Base-by-base conservation (phyloP, 2,113 vertebrate species). In the Phocoena phocoena region DNA sequence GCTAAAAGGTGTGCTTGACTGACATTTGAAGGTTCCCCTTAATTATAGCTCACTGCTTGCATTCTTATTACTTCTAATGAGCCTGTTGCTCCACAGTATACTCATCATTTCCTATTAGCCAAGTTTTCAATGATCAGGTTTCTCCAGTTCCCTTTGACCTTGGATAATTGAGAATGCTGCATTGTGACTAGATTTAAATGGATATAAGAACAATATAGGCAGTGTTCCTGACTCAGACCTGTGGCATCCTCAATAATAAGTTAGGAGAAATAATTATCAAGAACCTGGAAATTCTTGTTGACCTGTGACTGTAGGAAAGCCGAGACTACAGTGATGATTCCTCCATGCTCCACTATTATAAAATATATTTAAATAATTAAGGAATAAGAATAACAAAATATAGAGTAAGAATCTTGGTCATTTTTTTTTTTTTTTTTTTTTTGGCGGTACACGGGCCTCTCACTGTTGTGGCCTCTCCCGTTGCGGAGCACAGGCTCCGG, bases 281-380 rank as follows among this genome's bases (percentile, higher is more conserved):
- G 3, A 68, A n/a, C n/a, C 20, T 87, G 25, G 65, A n/a, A 53
- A 36, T 38, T 70, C 11, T 93, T 71, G 31, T 92, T 76, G n/a
- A 67, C 4, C 44, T 90, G 17, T 79, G 14, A 44, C 21, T 63
- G 3, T 25, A 55, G 25, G 33, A 85, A 82, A 83, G 6, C 6
- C 15, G 62, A 58, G 25, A 12, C 6, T 74, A 50, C 44, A n/a
- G 11, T 60, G 31, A n/a, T 89, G 17, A 71, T 77, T 91, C 26
- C 3, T 62, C 58, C 4, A n/a, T 55, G 38, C 33, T 31, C 15
- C 0, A 11, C 25, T 47, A 28, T 53, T 80, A 33, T 31, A 62
- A 58, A 6, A 67, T 41, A 63, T 74, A 68, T 62, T 77, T 96
- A 89, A 53, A 80, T 38, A 80, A 80, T 58, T 80, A 80, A 25